Conservation (phyloP, 2,888 invertebrate genomes). For the Idaea straminata region DNA sequence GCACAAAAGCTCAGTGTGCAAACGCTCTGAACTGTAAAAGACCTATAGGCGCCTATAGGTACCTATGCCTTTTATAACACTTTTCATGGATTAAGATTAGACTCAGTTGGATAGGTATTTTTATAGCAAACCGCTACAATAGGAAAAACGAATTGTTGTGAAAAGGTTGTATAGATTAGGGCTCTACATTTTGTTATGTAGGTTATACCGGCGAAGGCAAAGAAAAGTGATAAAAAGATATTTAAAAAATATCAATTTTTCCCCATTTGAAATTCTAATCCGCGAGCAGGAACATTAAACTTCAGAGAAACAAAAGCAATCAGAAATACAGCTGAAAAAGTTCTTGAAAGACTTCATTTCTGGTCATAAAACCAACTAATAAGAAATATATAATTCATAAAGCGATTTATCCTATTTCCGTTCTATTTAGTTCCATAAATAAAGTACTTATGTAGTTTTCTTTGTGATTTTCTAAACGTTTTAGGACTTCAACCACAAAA, state of each 20-base stretch:
- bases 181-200: too few relatives aligned
- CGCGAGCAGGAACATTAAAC: not conserved
- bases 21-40: not conserved
- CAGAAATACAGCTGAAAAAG: not conserved
- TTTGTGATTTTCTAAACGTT: not conserved
- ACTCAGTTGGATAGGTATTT: too few relatives aligned
- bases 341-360: not conserved
- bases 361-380: not conserved
- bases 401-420: not conserved
- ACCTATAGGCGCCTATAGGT: not conserved
- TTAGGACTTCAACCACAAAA: not conserved
- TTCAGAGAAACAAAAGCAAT: not conserved
- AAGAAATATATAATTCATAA: not conserved
- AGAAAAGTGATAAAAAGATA: too few relatives aligned
- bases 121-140: too few relatives aligned
- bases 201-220: too few relatives aligned
- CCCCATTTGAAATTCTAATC: not conserved
- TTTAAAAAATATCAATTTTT: not conserved
- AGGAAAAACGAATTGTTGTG: too few relatives aligned
- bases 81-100: not conserved
- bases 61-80: not conserved
- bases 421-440: not conserved
- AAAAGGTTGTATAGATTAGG: too few relatives aligned
- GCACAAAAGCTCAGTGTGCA: not conserved
- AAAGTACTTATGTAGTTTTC: not conserved